Evolutionary conservation across 2,113 vertebrate species (phyloP), one percentile per base, ranked within the genome.

Genomic region (Oostethus manadensis): DNA sequence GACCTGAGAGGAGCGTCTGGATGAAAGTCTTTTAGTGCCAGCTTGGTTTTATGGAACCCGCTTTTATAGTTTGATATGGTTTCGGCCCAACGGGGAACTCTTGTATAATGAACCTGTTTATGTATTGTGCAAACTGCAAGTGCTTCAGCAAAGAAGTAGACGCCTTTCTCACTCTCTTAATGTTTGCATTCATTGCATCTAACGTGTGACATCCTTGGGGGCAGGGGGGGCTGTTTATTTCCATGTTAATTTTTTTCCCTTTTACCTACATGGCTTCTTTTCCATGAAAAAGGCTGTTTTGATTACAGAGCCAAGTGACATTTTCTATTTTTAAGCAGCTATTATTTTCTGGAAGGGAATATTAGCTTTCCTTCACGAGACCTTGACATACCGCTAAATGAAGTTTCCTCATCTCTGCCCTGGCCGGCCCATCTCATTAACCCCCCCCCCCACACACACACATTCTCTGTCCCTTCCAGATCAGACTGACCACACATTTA

Each of bases 361-460:
- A 67, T 77, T 66, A 58, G 73, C 51, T 84, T 73, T 78, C 72
- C 57, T 66, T 42, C 56, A 15, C 51, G 63, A 77, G 71, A 68
- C 68, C 54, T 58, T 50, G 71, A 76, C 62, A 53, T 46, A 62
- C 40, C 58, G 62, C 44, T 66, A 76, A 80, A 80, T 76, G 40
- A 74, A 57, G 66, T 70, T 68, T 74, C 60, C n/a, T 78, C 71
- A 58, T 79, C 66, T 69, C 56, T 74, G 69, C 78, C 74, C 58
- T 56, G 33, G 59, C 21, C 62, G 66, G 66, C 74, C 71, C 33
- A 67, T 75, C 70, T 85, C 71, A 80, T 86, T 83, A 83, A 68
- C 66, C 49, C n/a, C 48, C 62, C 17, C 71, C 64, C 26, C 51
- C 62, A 55, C n/a, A n/a, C n/a, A n/a, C n/a, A n/a, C n/a, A n/a